Base-by-base conservation (phyloP, 2,113 vertebrate species). In the Panthera leo region DNA sequence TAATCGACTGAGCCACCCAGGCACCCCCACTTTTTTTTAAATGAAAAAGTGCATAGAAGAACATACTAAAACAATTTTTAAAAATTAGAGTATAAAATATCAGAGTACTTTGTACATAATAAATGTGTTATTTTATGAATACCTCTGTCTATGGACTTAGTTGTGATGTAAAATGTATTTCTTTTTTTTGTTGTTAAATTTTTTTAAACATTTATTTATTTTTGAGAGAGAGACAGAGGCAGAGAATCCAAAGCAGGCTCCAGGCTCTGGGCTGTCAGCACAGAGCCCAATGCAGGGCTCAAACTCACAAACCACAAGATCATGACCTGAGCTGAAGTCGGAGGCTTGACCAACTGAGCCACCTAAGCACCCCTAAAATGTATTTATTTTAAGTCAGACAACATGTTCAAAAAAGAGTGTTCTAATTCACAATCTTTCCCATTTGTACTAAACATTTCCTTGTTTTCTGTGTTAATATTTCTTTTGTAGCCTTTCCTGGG, bases 401-500 rank as follows among this genome's bases (percentile, higher is more conserved):
- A 63, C 71, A 55, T 83, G 15, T 86, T 85, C 70, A 29, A 83
- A 96, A 89, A 90, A 29, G 3, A 48, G 55, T 55, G 14, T 23
- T 29, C 5, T 73, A 29, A 73, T 85, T 93, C 58, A 91, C 42
- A 39, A n/a, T 58, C 9, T 85, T 94, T 78, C 9, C 12, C 11
- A 79, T 92, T 87, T 84, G 16, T 67, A n/a, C 27, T 90, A 39
- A 16, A 27, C 36, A 29, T 61, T 36, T 95, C 89, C 11, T 39
- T 93, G 83, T 70, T 73, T 91, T 70, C 51, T 68, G 65, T 5
- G 29, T 82, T 63, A 70, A 36, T 34, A 2, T 73, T 80, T 86
- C 51, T 63, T 80, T 97, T 97, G 70, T 78, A 85, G 55, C 21
- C 27, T 93, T 84, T 42, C n/a, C 15, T 88, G 53, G 39, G 10